Evolutionary conservation across 2,888 invertebrate genomes (phyloP).

Genomic region (Thecocarcelia acutangulata): DNA sequence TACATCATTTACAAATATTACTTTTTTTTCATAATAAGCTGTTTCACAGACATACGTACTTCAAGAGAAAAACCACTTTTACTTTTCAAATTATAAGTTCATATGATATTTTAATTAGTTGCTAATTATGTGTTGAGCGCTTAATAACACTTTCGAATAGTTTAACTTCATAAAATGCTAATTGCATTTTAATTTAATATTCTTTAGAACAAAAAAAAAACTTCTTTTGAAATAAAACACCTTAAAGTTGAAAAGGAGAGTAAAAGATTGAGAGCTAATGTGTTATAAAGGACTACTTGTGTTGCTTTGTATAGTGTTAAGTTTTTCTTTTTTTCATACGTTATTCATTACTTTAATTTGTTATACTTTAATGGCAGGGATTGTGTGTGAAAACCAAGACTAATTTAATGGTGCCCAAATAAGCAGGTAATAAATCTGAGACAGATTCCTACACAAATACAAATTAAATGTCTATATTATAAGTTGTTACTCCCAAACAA

Average conservation of each 20-base stretch:
- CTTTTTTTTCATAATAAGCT: no score
- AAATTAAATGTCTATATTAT: background rate
- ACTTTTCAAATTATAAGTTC: no score
- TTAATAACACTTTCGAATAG: no score
- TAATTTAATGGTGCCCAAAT: slow-evolving; percentile 56
- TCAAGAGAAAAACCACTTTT: no score
- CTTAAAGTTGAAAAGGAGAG: slow-evolving; percentile 4
- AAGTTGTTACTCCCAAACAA: no score
- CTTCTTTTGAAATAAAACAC: background rate
- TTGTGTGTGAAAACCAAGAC: slow-evolving; percentile 46
- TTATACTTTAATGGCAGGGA: slow-evolving; percentile 23
- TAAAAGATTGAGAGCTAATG: background rate
- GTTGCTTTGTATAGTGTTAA: background rate
- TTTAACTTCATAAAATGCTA: no score
- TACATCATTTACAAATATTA: no score
- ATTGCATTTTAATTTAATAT: background rate
- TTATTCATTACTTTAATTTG: slow-evolving; percentile 19
- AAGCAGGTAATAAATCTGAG: slow-evolving; percentile 9
- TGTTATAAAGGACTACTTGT: background rate
- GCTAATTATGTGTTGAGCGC: no score
- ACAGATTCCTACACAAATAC: slow-evolving; percentile 4
- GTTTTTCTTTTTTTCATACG: slow-evolving; percentile 1
- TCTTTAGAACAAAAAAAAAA: slow-evolving; percentile 16
- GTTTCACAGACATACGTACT: no score
- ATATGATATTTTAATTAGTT: no score